These are phyloP conservation scores for Tapirus terrestris DNA, from an alignment of 2,113 vertebrate species.

Conservation along the genomic window DNA sequence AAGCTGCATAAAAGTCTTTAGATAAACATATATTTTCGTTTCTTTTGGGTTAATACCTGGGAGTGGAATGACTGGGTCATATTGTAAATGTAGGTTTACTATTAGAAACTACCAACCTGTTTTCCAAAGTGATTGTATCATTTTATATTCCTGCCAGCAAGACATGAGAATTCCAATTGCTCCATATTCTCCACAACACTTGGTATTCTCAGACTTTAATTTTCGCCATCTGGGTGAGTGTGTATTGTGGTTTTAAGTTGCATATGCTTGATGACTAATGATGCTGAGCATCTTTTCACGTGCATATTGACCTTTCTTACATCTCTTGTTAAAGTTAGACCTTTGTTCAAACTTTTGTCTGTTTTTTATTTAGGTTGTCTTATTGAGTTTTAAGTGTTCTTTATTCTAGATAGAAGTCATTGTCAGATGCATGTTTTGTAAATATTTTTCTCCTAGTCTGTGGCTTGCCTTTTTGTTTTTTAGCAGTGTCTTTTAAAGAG, in stretches of 20 bases:
- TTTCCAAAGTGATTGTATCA: background rate
- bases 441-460: background rate
- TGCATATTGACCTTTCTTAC: background rate
- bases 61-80: background rate
- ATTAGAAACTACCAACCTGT: background rate
- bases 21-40: background rate
- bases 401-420: background rate
- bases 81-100: background rate
- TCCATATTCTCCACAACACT: background rate
- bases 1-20: slow-evolving; percentile 1
- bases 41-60: background rate
- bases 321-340: background rate
- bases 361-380: background rate
- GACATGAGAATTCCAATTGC: background rate
- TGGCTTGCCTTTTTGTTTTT: background rate
- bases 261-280: background rate
- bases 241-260: background rate
- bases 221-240: background rate
- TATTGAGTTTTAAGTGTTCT: background rate
- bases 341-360: background rate
- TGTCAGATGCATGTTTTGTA: background rate
- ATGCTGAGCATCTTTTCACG: background rate
- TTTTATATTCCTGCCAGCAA: background rate
- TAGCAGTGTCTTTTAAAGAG: background rate
- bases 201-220: background rate